A percentile compares a stretch with the other conserved stretches of the same genome.
phyloP scores from a whole-genome alignment of 1,140 invertebrate genomes.

The Oryctes rhinoceros region DNA sequence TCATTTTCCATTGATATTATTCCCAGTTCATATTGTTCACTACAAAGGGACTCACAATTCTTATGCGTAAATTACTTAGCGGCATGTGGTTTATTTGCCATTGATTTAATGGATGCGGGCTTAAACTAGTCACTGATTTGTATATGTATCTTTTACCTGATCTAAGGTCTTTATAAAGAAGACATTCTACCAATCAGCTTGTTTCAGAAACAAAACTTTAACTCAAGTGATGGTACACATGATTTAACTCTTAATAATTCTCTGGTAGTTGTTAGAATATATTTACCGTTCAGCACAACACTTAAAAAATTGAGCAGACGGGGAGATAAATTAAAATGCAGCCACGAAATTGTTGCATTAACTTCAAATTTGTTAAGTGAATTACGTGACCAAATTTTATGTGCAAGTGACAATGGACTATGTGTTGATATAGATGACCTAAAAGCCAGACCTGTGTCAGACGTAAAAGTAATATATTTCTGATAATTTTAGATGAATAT shows the following conservation, averaged over 20 bases:
- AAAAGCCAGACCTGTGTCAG: conserved; percentile 54
- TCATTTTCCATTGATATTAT: neutral
- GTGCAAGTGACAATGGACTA: conserved; percentile 65
- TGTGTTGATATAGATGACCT: conserved; percentile 65
- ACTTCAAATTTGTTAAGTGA: conserved; percentile 67
- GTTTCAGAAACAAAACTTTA: neutral
- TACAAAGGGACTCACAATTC: too few relatives aligned
- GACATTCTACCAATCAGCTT: neutral
- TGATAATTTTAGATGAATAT: conserved; percentile 1
- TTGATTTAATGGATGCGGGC: too few relatives aligned
- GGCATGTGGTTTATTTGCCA: too few relatives aligned
- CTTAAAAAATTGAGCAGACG: conserved; percentile 40
- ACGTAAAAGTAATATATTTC: conserved; percentile 61
- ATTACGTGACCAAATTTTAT: conserved; percentile 67
- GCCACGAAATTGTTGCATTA: conserved; percentile 64
- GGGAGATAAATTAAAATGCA: conserved; percentile 49
- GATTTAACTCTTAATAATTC: conserved; percentile 49
- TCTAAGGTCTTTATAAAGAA: too few relatives aligned
- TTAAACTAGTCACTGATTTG: too few relatives aligned
- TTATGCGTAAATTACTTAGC: too few relatives aligned
- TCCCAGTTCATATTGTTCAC: neutral
- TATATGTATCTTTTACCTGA: too few relatives aligned
- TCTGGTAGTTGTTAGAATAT: conserved; percentile 58
- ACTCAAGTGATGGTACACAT: conserved; percentile 40
- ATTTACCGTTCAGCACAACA: conserved; percentile 56